A percentile compares a stretch with the other conserved stretches of the same genome.
Evolutionary conservation across 2,797 vertebrate genomes (phyloP).

Genomic region (Acanthiza pusilla): DNA sequence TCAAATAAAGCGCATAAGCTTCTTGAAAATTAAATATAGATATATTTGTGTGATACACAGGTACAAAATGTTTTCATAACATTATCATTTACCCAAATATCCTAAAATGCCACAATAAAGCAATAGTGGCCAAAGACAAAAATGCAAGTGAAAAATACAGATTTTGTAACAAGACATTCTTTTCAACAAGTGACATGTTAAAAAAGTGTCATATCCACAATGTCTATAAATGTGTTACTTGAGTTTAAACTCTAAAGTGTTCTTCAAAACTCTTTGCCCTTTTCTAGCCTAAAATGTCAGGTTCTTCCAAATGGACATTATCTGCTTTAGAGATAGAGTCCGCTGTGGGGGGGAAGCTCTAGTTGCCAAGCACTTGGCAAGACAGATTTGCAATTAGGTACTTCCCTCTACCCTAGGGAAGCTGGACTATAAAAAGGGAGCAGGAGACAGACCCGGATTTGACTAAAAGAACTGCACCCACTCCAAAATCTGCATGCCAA

Average conservation of each 20-base stretch:
- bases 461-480: slow-evolving; percentile 1
- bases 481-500: slow-evolving; percentile 30
- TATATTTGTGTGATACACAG: not conserved
- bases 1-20: not conserved
- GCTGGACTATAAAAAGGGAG: not conserved
- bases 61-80: not conserved
- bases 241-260: slow-evolving; percentile 4
- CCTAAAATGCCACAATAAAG: not conserved
- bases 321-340: slow-evolving; percentile 1
- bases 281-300: not conserved
- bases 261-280: slow-evolving; percentile 17
- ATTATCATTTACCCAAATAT: not conserved
- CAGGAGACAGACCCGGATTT: not conserved
- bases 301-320: not conserved
- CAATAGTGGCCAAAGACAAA: not conserved
- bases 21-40: not conserved
- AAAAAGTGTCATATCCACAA: not conserved
- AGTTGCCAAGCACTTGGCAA: slow-evolving; percentile 24
- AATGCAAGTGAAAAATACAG: not conserved
- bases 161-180: not conserved
- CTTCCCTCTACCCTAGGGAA: slow-evolving; percentile 18
- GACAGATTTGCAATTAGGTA: not conserved
- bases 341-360: not conserved
- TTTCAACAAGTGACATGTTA: not conserved
- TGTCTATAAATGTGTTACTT: not conserved